Percentiles rank a stretch among this genome's conserved stretches.
Evolutionary conservation across 2,113 vertebrate species (phyloP).

Genomic region (Larimichthys crocea): DNA sequence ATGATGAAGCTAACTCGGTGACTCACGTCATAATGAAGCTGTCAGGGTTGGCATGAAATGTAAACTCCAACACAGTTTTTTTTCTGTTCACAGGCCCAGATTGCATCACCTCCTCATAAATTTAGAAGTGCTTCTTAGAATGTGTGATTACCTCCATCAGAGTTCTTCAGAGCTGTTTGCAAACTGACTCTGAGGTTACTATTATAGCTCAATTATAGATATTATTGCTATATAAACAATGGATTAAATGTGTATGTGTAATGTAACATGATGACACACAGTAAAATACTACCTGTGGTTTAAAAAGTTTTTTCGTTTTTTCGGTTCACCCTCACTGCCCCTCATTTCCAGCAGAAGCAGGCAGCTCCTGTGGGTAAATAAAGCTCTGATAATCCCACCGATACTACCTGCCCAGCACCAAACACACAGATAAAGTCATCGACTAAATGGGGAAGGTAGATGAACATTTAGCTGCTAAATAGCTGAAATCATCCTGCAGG

Average conservation of each 20-base stretch:
- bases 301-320: too few species aligned
- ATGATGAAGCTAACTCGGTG: conserved; percentile 5
- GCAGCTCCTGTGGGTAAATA: background rate
- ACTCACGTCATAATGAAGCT: conserved; percentile 29
- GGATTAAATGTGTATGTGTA: background rate
- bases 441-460: background rate
- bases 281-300: too few species aligned
- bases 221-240: background rate
- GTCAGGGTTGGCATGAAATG: background rate
- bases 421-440: background rate
- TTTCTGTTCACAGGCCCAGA: conserved; percentile 1
- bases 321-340: too few species aligned
- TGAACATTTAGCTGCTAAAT: too few species aligned
- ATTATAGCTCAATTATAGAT: background rate
- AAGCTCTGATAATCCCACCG: background rate
- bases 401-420: background rate
- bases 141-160: too few species aligned
- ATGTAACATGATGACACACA: too few species aligned
- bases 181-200: background rate
- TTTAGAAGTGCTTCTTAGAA: background rate
- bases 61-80: background rate
- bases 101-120: conserved; percentile 12
- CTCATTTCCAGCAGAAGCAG: background rate
- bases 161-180: too few species aligned
- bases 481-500: too few species aligned